These are phyloP conservation scores for Clytia hemisphaerica DNA, from an alignment of 30 jellyfish, hydroid and myxozoan genomes.

Conservation along the genomic window DNA sequence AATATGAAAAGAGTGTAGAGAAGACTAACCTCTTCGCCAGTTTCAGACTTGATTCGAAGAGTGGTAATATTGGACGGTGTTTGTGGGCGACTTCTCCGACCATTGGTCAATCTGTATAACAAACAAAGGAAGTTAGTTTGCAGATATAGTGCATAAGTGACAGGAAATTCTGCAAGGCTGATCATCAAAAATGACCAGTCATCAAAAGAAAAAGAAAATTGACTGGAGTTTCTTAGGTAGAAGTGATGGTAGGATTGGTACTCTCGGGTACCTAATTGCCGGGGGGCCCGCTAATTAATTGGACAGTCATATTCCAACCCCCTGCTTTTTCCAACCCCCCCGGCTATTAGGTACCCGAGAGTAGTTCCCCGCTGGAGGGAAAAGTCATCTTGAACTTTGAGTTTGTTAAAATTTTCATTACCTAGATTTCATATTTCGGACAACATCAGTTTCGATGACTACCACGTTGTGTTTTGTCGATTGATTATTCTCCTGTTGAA, in stretches of 20 bases:
- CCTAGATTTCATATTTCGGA: conserved; percentile 12
- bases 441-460: conserved; percentile 23
- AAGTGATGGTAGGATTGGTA: no score
- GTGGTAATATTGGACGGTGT: conserved; percentile 54
- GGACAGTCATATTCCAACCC: no score
- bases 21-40: conserved; percentile 70
- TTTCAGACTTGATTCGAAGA: conserved; percentile 69
- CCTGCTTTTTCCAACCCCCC: background rate
- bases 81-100: conserved; percentile 6
- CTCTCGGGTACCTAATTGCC: no score
- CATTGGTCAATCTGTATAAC: background rate
- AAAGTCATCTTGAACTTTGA: background rate
- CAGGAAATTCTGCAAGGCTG: no score
- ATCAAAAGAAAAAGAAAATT: no score
- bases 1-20: no score
- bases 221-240: no score
- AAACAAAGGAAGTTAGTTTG: background rate
- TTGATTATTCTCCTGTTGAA: no score
- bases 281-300: no score
- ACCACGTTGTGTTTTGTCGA: background rate
- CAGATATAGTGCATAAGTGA: no score
- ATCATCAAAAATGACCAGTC: no score
- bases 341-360: background rate
- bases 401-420: background rate
- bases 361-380: no score